A percentile compares a stretch with the other conserved stretches of the same genome.
Conservation (phyloP, 1,140 invertebrate genomes). For the Antheraea pernyi region DNA sequence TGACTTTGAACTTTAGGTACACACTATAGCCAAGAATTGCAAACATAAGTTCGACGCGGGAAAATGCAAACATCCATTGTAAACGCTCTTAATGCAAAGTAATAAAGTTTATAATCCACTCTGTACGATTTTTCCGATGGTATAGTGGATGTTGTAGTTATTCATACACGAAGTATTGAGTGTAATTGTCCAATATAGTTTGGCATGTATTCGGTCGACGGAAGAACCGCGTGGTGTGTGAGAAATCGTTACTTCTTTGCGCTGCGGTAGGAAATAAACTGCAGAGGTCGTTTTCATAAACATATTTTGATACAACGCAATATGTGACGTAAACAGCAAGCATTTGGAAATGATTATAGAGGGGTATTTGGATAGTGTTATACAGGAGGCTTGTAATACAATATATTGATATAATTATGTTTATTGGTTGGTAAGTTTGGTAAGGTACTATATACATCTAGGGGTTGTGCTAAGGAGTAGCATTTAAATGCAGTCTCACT, state of each 20-base stretch:
- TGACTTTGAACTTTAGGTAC: constrained; percentile 57
- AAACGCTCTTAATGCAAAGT: not conserved
- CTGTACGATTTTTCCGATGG: not conserved
- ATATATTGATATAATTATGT: too few relatives aligned
- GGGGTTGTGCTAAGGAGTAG: too few relatives aligned
- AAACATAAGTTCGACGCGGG: constrained; percentile 5
- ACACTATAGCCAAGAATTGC: constrained; percentile 26
- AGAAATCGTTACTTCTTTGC: constrained; percentile 7
- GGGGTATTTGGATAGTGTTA: too few relatives aligned
- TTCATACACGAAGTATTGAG: constrained; percentile 33
- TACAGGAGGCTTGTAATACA: too few relatives aligned
- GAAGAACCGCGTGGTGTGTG: not conserved
- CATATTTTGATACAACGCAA: constrained; percentile 4
- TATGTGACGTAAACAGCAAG: not conserved
- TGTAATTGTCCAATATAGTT: constrained; percentile 54
- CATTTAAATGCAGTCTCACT: too few relatives aligned
- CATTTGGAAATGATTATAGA: too few relatives aligned
- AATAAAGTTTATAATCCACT: constrained; percentile 29
- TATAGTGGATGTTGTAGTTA: constrained; percentile 3
- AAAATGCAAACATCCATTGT: not conserved
- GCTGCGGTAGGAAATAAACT: constrained; percentile 6
- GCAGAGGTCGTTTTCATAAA: constrained; percentile 10
- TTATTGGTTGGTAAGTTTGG: too few relatives aligned
- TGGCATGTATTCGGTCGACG: constrained; percentile 1
- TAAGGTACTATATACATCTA: too few relatives aligned